Evolutionary conservation across 37 sponge, comb jelly and placozoan species (phyloP), one percentile per base, ranked within the genome.

Genomic region (Halisarca cf. caerulea): DNA sequence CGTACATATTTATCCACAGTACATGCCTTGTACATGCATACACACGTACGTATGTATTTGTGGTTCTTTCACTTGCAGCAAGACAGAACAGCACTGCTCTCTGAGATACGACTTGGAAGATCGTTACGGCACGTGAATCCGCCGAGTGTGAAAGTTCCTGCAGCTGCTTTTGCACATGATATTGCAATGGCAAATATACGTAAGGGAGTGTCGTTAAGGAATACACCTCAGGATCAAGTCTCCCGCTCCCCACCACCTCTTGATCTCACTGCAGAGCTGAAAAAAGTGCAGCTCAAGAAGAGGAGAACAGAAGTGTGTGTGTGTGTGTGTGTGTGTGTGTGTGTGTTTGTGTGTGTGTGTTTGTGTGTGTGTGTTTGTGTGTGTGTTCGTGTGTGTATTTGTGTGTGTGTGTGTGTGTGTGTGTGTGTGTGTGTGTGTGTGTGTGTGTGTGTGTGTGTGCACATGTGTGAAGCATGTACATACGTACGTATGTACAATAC

Each of bases 231-330:
- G 4, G 86, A 86, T 14, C n/a, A 0, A 3, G n/a, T n/a, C n/a
- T 58, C 55, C 3, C 34, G 75, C 27, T 77, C 64, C n/a, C 88
- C 81, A 9, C 80, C 83, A 17, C 86, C 82, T 20, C 79, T 86
- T 5, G 89, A 92, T 64, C 78, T 88, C n/a, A 54, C 69, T 3
- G 81, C 88, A 45, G 92, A 92, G 82, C 27, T 92, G 62, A 21
- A 80, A 24, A 72, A 57, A 27, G 88, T 57, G 73, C 32, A 87
- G 53, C 53, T 54, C 60, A 89, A 89, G 24, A 58, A 41, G 28
- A 79, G 66, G 47, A 89, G 69, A 40, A 59, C 83, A 36, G 89
- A 89, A 58, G 89, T 89, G 17, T 37, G 23, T 75, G 44, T 75
- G 39, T 35, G 39, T 20, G 42, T 36, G 42, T 40, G 42, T 40